Percentiles rank a stretch among this genome's conserved stretches.
Conservation (phyloP, 2,888 invertebrate species). For the Aricia artaxerxes region DNA sequence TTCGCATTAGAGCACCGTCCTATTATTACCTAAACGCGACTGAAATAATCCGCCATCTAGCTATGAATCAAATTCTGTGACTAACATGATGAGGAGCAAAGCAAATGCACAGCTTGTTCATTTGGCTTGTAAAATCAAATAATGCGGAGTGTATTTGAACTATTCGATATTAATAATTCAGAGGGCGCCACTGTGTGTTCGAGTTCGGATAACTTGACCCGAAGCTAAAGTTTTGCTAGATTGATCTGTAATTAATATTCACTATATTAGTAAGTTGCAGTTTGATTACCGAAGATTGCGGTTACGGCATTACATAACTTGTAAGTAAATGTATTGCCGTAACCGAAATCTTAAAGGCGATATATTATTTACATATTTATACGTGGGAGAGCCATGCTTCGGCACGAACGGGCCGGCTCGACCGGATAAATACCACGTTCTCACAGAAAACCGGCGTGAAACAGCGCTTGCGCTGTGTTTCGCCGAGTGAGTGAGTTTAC, state of each 20-base stretch:
- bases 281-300: background rate
- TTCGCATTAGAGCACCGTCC: too few species aligned
- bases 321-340: background rate
- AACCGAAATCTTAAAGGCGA: background rate
- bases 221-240: background rate
- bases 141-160: slow-evolving; percentile 12
- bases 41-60: too few species aligned
- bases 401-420: too few species aligned
- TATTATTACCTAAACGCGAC: too few species aligned
- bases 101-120: background rate
- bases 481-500: too few species aligned
- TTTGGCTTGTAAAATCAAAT: slow-evolving; percentile 4
- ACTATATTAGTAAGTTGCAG: background rate
- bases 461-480: too few species aligned
- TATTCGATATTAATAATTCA: slow-evolving; percentile 13
- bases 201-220: slow-evolving; percentile 15
- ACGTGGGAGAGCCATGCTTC: too few species aligned
- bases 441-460: too few species aligned
- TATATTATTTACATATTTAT: too few species aligned
- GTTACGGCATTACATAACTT: background rate
- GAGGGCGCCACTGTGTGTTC: background rate
- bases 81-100: background rate
- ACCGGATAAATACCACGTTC: too few species aligned
- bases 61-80: too few species aligned
- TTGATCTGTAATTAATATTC: slow-evolving; percentile 5